phyloP scores from a whole-genome alignment of 2,113 vertebrate genomes.

The Neofelis nebulosa region DNA sequence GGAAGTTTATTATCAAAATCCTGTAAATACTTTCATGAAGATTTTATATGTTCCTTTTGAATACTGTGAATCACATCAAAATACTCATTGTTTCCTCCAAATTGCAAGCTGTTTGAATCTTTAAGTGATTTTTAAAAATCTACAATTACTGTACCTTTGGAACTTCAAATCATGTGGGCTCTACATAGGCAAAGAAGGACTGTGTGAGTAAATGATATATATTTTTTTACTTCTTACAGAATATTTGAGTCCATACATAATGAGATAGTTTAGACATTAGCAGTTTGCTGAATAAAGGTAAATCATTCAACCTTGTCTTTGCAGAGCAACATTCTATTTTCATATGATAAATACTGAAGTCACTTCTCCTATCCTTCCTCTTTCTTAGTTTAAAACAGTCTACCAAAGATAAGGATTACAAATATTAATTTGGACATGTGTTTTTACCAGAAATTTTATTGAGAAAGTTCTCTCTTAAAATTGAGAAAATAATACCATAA shows the following conservation, averaged over 20 bases:
- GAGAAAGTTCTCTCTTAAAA: neutral
- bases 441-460: neutral
- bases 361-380: neutral
- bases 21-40: neutral
- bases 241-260: neutral
- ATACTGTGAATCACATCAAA: neutral
- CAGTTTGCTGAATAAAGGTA: neutral
- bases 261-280: neutral
- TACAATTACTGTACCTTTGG: neutral
- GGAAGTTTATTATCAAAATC: constrained; percentile 6
- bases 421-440: neutral
- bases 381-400: constrained; percentile 23
- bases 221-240: neutral
- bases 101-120: neutral
- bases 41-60: constrained; percentile 18
- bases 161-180: neutral
- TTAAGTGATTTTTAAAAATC: neutral
- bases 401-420: neutral
- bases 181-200: neutral
- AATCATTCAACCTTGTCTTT: neutral
- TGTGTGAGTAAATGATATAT: neutral
- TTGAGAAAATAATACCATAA: neutral
- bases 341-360: neutral
- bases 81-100: neutral
- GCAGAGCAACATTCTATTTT: neutral